Evolutionary conservation across 2,797 vertebrate genomes (phyloP), one percentile per base, ranked within the genome.

Genomic region (Poeciliopsis presidionis): DNA sequence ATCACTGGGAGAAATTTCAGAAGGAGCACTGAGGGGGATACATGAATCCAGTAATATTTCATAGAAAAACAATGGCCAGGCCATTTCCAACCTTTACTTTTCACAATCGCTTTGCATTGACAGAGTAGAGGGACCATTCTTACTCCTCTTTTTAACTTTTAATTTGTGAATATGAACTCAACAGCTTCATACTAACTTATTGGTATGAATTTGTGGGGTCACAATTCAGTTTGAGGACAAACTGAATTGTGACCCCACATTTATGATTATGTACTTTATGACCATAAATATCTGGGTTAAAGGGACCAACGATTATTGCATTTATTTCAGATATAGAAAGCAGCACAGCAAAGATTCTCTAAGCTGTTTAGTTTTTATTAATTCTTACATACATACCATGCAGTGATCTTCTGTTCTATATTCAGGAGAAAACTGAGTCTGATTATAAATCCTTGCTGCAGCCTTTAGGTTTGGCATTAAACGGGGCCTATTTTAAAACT

Each of bases 401-500:
- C 14, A 45, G 43, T 16, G 25, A 25, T 2, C 5, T 25, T 73
- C 20, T 43, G 9, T 39, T 61, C 55, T 22, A 33, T 0, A 28
- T 30, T 73, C 8, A 28, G 20, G 65, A 67, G 11, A 1, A 0
- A 1, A 72, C 13, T 43, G 57, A 65, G 9, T 74, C 59, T 53
- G 43, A 5, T 55, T 53, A 51, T 49, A 22, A 41, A 45, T 75
- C 46, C 16, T 77, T 20, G 61, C 59, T 59, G 36, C 74, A 73
- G 78, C 82, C 78, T 89, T 83, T 72, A 75, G 80, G 76, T 78
- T n/a, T 1, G 51, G 47, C 51, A 65, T 74, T 76, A 81, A 86
- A 84, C 70, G 53, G n/a, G 49, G 45, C 73, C 77, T 78, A 87
- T 87, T 92, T 89, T 59, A 80, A 76, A 76, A 81, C 70, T 43